Conservation (phyloP, 2,888 invertebrate species). For the Diadegma fenestrale region DNA sequence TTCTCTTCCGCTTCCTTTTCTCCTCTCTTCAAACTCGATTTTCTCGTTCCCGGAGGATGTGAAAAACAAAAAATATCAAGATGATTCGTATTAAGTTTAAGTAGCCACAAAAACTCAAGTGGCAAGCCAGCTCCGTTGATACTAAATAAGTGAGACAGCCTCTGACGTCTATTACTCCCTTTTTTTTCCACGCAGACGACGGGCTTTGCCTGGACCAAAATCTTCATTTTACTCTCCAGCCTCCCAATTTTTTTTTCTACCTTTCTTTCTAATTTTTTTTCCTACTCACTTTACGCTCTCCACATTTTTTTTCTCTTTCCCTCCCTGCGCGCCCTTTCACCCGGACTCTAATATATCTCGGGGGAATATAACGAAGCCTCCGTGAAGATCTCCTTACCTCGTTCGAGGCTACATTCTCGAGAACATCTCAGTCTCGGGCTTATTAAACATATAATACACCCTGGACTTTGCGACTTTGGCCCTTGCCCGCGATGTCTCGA, state of each 20-base stretch:
- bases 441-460: conserved; percentile 44
- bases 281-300: conserved; percentile 23
- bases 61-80: conserved; percentile 38
- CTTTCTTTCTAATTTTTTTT: neutral
- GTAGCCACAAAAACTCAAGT: conserved; percentile 53
- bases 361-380: conserved; percentile 57
- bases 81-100: conserved; percentile 56
- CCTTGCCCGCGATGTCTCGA: conserved; percentile 36
- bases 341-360: conserved; percentile 52
- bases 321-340: conserved; percentile 26
- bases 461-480: conserved; percentile 43
- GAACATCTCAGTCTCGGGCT: conserved; percentile 40
- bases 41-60: conserved; percentile 8
- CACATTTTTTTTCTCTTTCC: conserved; percentile 20
- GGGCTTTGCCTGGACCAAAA: conserved; percentile 26
- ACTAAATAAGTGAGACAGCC: conserved; percentile 55
- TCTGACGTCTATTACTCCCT: conserved; percentile 51
- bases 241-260: conserved; percentile 14
- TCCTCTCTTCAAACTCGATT: conserved; percentile 1
- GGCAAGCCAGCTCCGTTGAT: conserved; percentile 39
- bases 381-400: conserved; percentile 52
- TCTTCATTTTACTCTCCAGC: conserved; percentile 39
- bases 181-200: conserved; percentile 28
- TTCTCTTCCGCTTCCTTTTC: conserved; percentile 22
- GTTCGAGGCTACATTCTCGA: conserved; percentile 49